These are phyloP conservation scores for Bombus waltoni DNA, from an alignment of 1,140 invertebrate species.

Conservation along the genomic window DNA sequence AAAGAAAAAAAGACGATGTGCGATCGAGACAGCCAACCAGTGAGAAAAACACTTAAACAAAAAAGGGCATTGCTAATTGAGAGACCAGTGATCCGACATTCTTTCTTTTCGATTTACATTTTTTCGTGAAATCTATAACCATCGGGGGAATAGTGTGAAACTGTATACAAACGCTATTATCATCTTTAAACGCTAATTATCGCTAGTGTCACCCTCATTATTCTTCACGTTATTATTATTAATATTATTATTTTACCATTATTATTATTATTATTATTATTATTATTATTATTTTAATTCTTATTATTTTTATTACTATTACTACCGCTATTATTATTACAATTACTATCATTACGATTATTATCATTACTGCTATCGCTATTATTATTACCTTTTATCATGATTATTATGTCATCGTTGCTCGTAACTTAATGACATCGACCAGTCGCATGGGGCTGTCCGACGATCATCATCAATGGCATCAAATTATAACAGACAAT, in stretches of 20 bases:
- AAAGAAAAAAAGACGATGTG: neutral
- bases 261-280: conserved; percentile 23
- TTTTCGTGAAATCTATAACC: conserved; percentile 58
- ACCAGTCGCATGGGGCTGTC: conserved; percentile 43
- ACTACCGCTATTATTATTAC: conserved; percentile 9
- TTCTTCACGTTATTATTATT: neutral
- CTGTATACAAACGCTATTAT: conserved; percentile 36
- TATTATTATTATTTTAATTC: conserved; percentile 21
- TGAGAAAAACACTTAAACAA: conserved; percentile 54
- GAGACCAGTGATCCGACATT: conserved; percentile 77
- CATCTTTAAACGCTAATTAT: conserved; percentile 20
- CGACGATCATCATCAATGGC: conserved; percentile 44
- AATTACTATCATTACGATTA: neutral
- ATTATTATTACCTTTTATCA: conserved; percentile 15
- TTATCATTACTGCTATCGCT: neutral
- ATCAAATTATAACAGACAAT: conserved; percentile 2
- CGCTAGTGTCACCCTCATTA: conserved; percentile 3
- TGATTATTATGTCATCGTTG: conserved; percentile 45
- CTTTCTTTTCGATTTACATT: conserved; percentile 48
- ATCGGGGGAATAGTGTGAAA: conserved; percentile 24
- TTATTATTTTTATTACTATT: conserved; percentile 1
- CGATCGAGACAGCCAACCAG: conserved; percentile 46
- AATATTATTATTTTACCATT: conserved; percentile 40
- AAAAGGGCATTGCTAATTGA: conserved; percentile 78
- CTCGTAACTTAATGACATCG: conserved; percentile 66